Percentiles rank a stretch among this genome's conserved stretches.
Evolutionary conservation across 1,140 invertebrate genomes (phyloP).

Genomic region (Conus betulinus): DNA sequence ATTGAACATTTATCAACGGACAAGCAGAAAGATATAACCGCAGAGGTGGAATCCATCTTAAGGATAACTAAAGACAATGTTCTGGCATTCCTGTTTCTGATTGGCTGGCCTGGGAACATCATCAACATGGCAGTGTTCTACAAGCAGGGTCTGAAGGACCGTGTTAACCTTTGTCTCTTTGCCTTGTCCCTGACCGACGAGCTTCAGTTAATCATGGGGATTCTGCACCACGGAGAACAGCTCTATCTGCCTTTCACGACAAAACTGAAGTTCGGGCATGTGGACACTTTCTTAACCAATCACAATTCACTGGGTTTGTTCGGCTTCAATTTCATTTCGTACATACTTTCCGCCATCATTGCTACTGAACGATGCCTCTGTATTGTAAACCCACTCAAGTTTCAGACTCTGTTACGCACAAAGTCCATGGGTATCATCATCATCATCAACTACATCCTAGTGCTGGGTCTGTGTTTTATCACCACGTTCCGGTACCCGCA

Average conservation of each 20-base stretch:
- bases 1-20: not conserved
- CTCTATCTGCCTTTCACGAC: not conserved
- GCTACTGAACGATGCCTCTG: constrained; percentile 15
- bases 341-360: constrained; percentile 17
- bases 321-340: not conserved
- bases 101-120: not conserved
- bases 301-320: not conserved
- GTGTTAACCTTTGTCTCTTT: constrained; percentile 6
- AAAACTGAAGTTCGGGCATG: not conserved
- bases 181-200: not conserved
- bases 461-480: not conserved
- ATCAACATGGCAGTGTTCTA: constrained; percentile 12
- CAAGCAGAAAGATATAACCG: not conserved
- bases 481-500: not conserved
- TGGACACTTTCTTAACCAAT: not conserved
- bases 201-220: too few species aligned
- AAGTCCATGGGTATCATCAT: constrained; percentile 9
- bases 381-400: not conserved
- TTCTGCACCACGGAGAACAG: not conserved
- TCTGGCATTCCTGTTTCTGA: not conserved
- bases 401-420: not conserved
- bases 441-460: not conserved
- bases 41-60: not conserved
- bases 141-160: not conserved
- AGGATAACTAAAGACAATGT: not conserved